phyloP scores from a whole-genome alignment of 2,888 invertebrate species.

The Drosophila niveifrons region DNA sequence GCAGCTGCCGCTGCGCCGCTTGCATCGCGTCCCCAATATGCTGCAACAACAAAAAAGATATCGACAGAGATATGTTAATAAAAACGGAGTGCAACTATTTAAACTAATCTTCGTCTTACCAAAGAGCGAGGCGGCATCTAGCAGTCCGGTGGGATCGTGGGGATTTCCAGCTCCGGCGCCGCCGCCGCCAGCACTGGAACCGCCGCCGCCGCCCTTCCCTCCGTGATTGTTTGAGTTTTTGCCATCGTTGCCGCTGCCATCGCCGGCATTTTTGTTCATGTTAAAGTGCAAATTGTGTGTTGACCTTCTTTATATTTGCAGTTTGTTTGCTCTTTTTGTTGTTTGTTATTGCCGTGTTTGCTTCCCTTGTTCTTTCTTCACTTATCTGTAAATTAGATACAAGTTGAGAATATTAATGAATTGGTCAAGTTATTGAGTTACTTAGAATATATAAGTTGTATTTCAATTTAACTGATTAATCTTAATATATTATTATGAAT shows the following conservation, averaged over 20 bases:
- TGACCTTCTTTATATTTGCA: conserved; percentile 17
- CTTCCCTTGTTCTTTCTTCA: neutral
- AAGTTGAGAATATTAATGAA: neutral
- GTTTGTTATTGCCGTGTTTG: conserved; percentile 26
- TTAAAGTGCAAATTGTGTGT: conserved; percentile 61
- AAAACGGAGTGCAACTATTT: neutral
- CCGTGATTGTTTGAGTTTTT: conserved; percentile 84
- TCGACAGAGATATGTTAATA: neutral
- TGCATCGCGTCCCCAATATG: conserved; percentile 92
- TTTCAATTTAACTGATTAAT: no score
- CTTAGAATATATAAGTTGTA: neutral
- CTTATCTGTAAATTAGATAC: neutral
- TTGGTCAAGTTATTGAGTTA: neutral
- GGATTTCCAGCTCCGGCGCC: conserved; percentile 76
- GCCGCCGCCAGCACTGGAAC: conserved; percentile 85
- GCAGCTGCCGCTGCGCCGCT: conserved; percentile 85
- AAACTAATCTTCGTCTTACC: conserved; percentile 84
- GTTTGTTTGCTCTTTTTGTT: conserved; percentile 6
- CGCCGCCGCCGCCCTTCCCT: conserved; percentile 78
- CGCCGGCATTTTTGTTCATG: conserved; percentile 94
- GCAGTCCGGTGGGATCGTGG: conserved; percentile 89
- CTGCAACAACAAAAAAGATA: conserved; percentile 84
- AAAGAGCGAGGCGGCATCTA: conserved; percentile 92
- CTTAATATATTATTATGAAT: no score
- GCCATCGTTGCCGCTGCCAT: conserved; percentile 85